Evolutionary conservation across 2,888 invertebrate genomes (phyloP).

Genomic region (Tineola bisselliella): DNA sequence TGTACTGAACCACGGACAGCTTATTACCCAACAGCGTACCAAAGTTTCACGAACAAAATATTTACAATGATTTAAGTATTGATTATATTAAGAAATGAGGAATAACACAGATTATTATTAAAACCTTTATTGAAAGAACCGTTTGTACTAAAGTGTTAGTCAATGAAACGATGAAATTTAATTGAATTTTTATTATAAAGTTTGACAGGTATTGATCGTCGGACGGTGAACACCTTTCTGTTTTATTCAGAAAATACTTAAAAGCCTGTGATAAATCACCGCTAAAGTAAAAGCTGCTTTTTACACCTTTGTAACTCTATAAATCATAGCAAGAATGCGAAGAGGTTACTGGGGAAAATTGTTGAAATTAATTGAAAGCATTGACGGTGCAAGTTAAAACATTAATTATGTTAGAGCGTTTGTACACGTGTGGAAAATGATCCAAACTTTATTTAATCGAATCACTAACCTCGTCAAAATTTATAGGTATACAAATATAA

Average conservation of each 20-base stretch:
- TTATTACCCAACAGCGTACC: too few species aligned
- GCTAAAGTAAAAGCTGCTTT: conserved; percentile 13
- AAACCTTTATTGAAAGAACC: conserved; percentile 1
- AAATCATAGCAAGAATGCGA: conserved; percentile 13
- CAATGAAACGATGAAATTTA: conserved; percentile 12
- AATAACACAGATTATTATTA: background rate
- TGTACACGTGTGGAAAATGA: background rate
- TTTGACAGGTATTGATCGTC: conserved; percentile 16
- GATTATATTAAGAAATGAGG: background rate
- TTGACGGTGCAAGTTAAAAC: background rate
- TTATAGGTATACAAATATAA: background rate
- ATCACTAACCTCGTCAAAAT: background rate
- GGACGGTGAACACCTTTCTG: conserved; percentile 13
- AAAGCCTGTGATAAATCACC: conserved; percentile 14
- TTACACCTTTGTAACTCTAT: conserved; percentile 13
- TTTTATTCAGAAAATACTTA: conserved; percentile 14
- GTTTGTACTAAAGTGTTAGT: background rate
- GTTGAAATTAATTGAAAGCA: background rate
- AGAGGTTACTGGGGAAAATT: background rate
- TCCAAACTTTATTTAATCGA: background rate
- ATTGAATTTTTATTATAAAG: conserved; percentile 14
- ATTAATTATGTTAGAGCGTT: background rate
- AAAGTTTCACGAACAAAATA: too few species aligned
- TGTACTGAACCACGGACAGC: background rate
- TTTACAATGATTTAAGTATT: background rate